Conservation (phyloP, 2,888 invertebrate genomes). For the Zonitis immaculata region DNA sequence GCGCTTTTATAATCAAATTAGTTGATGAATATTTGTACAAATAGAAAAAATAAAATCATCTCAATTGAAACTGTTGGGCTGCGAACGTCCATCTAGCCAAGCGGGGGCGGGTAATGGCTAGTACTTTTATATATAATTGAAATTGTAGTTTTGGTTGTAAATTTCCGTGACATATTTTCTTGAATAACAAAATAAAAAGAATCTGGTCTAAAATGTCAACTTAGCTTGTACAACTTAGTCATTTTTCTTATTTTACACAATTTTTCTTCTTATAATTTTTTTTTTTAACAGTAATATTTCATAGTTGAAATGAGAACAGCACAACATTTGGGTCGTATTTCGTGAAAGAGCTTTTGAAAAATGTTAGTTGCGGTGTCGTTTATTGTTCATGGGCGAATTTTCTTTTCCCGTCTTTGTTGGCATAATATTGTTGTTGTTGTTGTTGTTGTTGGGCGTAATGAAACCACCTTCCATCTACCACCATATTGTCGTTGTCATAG, state of each 20-base stretch:
- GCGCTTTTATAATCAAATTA: no score
- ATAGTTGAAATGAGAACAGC: constrained; percentile 36
- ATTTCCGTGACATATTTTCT: no score
- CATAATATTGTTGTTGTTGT: no score
- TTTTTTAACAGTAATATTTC: constrained; percentile 44
- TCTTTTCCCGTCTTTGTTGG: constrained; percentile 16
- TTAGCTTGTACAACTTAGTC: not conserved
- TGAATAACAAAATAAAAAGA: not conserved
- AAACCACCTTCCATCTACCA: not conserved
- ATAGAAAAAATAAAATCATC: no score
- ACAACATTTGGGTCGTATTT: constrained; percentile 44
- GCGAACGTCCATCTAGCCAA: no score
- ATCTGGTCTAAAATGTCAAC: not conserved
- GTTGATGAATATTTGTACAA: no score
- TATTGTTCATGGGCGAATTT: constrained; percentile 38
- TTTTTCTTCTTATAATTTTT: constrained; percentile 29
- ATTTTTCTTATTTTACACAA: not conserved
- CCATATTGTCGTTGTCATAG: not conserved
- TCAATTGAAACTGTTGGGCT: no score
- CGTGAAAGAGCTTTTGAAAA: constrained; percentile 35
- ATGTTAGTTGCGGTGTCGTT: constrained; percentile 41
- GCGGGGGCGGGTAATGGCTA: no score
- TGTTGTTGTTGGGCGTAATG: not conserved
- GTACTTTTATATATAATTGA: no score
- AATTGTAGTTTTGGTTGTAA: no score